Conservation (phyloP, 2,888 invertebrate genomes). For the Stenodera caucasica region DNA sequence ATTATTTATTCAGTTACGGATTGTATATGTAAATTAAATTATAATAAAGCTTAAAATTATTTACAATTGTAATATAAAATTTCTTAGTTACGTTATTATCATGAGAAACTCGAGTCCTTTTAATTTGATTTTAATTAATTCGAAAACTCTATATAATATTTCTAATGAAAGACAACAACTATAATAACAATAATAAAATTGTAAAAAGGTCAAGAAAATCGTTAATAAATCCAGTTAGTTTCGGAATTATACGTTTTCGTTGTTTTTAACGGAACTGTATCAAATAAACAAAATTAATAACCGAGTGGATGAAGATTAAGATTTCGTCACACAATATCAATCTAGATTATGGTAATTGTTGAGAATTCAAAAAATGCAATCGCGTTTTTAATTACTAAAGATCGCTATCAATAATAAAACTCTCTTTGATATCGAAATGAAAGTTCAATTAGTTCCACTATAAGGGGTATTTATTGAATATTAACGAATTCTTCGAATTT, state of each 20-base stretch:
- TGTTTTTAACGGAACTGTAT: not conserved
- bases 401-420: not conserved
- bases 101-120: not conserved
- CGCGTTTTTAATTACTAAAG: too few species aligned
- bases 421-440: too few species aligned
- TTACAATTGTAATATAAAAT: too few species aligned
- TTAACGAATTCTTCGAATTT: not conserved
- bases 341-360: too few species aligned
- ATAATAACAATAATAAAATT: not conserved
- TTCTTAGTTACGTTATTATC: too few species aligned
- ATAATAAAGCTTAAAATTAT: not conserved
- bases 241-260: not conserved
- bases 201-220: not conserved
- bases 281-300: too few species aligned
- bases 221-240: conserved; percentile 4
- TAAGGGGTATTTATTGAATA: not conserved
- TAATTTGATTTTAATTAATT: not conserved
- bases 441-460: conserved; percentile 2
- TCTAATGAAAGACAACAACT: not conserved
- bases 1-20: not conserved
- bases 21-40: not conserved
- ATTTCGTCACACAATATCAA: too few species aligned
- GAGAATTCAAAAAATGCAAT: too few species aligned
- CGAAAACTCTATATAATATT: not conserved
- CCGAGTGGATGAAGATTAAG: too few species aligned